phyloP scores from a whole-genome alignment of 2,797 vertebrate species.

The Artibeus lituratus region DNA sequence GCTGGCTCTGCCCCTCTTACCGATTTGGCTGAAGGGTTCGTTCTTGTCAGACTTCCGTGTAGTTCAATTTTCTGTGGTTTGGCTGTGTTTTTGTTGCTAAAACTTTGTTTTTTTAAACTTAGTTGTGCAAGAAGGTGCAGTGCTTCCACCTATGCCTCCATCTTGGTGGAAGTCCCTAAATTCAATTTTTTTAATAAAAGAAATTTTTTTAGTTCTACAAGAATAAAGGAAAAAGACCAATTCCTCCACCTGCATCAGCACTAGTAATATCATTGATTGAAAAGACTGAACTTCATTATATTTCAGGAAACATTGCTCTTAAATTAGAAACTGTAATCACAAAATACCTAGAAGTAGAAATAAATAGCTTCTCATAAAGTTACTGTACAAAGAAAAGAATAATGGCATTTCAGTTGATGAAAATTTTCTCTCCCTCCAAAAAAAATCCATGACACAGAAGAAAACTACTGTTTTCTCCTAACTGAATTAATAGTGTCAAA shows the following conservation, averaged over 20 bases:
- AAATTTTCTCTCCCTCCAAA: neutral
- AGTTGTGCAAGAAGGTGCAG: no score
- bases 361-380: neutral
- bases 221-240: neutral
- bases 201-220: neutral
- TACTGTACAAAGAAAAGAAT: neutral
- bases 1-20: no score
- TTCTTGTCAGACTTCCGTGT: no score
- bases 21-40: no score
- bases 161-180: no score
- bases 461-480: neutral
- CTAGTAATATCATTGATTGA: neutral
- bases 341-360: neutral
- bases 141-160: no score
- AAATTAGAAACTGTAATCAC: neutral
- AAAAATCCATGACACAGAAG: neutral
- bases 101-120: no score
- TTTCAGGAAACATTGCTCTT: neutral
- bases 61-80: no score
- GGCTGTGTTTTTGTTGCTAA: no score
- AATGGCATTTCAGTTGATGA: neutral
- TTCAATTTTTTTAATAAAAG: neutral
- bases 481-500: neutral
- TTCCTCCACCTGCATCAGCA: neutral
- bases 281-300: neutral